These are phyloP conservation scores for Perca schrenkii DNA, from an alignment of 2,113 vertebrate genomes.

Conservation along the genomic window DNA sequence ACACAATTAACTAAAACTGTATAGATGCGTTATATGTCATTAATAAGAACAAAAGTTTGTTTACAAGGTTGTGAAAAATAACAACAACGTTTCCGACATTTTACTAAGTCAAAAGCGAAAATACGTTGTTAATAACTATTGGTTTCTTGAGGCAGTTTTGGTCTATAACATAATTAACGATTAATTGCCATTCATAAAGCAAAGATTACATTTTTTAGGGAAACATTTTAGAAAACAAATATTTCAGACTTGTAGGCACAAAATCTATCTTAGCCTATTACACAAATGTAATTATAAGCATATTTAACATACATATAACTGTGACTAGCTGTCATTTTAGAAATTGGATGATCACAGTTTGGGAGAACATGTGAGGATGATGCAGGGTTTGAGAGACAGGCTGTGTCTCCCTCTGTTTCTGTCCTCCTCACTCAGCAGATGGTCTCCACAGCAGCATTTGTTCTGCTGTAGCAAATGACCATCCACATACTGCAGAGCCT, in stretches of 20 bases:
- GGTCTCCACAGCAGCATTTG: conserved; percentile 69
- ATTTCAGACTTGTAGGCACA: neutral
- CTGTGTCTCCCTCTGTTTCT: conserved; percentile 47
- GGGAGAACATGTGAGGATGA: conserved; percentile 43
- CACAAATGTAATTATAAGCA: neutral
- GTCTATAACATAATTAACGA: too few species aligned
- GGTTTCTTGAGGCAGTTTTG: too few species aligned
- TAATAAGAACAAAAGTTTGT: too few species aligned
- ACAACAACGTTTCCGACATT: too few species aligned
- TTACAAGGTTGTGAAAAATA: too few species aligned
- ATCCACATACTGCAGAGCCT: conserved; percentile 27
- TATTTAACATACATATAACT: neutral
- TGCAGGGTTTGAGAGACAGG: conserved; percentile 51
- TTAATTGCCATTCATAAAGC: neutral
- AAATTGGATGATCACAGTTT: neutral
- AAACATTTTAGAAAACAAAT: neutral
- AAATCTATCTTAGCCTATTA: neutral
- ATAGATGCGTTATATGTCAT: too few species aligned
- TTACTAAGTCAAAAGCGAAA: too few species aligned
- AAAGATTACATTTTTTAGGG: too few species aligned
- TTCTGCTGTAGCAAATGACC: neutral
- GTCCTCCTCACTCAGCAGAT: conserved; percentile 64
- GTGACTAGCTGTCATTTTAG: neutral
- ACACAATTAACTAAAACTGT: too few species aligned
- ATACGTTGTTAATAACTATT: too few species aligned